These are phyloP conservation scores for Pseudomugil tenellus DNA, from an alignment of 2,797 vertebrate species.

Conservation along the genomic window DNA sequence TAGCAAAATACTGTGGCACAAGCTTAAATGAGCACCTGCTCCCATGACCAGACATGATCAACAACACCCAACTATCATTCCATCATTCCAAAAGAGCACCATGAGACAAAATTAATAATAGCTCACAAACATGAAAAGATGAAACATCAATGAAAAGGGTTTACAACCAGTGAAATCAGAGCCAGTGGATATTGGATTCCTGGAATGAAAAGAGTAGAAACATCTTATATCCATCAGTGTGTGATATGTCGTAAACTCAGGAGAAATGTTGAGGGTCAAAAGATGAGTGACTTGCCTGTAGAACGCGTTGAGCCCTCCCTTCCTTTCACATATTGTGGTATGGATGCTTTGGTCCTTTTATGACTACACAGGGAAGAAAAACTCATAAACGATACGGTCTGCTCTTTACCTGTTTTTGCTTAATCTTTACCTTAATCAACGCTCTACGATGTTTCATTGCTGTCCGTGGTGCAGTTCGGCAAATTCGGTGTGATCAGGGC, in stretches of 20 bases:
- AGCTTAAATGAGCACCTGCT: no score
- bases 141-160: background rate
- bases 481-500: slow-evolving; percentile 42
- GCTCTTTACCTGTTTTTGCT: no score
- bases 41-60: no score
- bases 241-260: background rate
- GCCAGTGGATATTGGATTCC: background rate
- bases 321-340: slow-evolving; percentile 20
- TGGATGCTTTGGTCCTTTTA: slow-evolving; percentile 26
- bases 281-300: background rate
- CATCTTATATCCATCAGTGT: background rate
- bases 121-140: background rate
- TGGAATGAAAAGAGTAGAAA: background rate
- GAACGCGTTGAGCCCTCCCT: slow-evolving; percentile 3
- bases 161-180: background rate
- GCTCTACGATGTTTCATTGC: slow-evolving; percentile 14
- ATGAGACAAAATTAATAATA: no score
- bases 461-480: slow-evolving; percentile 25
- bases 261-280: background rate
- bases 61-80: no score
- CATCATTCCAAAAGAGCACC: no score
- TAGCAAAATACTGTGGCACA: background rate
- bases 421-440: background rate
- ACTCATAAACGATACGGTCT: no score
- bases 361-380: background rate